Conservation (phyloP, 2,797 vertebrate species). For the Falco rusticolus region DNA sequence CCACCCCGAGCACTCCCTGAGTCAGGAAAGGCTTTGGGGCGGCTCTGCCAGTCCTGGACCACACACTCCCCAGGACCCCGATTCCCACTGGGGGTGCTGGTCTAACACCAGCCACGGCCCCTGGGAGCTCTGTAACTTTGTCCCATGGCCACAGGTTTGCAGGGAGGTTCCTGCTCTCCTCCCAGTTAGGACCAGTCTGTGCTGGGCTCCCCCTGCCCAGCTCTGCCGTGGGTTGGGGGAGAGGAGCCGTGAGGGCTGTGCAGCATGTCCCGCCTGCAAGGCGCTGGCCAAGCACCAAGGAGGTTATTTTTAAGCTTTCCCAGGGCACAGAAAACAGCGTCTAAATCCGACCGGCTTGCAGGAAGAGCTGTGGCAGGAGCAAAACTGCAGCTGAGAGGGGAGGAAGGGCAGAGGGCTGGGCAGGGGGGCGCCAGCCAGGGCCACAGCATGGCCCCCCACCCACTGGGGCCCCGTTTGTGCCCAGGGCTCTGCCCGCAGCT, state of each 20-base stretch:
- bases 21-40: not conserved
- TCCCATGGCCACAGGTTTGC: not conserved
- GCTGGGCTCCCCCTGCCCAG: not conserved
- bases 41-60: not conserved
- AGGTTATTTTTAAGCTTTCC: constrained; percentile 40
- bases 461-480: rapidly evolving
- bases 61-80: not conserved
- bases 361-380: not conserved
- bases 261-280: not conserved
- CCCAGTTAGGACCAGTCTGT: not conserved
- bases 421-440: not conserved
- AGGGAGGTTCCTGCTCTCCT: not conserved
- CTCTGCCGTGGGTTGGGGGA: not conserved
- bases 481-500: not conserved
- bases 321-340: not conserved
- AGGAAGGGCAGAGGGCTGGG: not conserved
- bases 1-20: not conserved
- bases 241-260: not conserved
- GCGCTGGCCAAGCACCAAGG: not conserved
- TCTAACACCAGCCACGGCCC: not conserved
- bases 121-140: not conserved
- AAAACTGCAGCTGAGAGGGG: not conserved
- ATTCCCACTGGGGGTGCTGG: not conserved
- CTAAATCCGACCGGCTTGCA: not conserved
- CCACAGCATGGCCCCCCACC: rapidly evolving